These are phyloP conservation scores for Drosophila orena DNA, from an alignment of 1,140 invertebrate species.

Conservation along the genomic window DNA sequence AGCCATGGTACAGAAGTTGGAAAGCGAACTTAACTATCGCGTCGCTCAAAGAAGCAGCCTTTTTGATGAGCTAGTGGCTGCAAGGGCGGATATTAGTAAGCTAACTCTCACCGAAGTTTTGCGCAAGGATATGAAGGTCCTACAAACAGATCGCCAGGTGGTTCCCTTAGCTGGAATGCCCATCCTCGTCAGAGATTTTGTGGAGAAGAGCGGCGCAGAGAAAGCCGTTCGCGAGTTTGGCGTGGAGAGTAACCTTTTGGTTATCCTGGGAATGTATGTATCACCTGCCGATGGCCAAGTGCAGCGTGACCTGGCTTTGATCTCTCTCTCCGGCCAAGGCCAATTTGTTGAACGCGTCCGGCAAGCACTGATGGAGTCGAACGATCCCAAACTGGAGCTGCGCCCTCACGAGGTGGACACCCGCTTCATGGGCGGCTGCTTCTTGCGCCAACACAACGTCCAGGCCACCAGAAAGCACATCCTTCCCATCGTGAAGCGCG, in stretches of 20 bases:
- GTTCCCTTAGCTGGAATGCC: conserved; percentile 87
- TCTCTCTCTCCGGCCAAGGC: conserved; percentile 57
- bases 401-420: conserved; percentile 37
- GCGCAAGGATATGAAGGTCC: conserved; percentile 88
- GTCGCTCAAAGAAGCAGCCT: conserved; percentile 64
- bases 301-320: conserved; percentile 86
- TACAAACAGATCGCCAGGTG: conserved; percentile 60
- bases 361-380: conserved; percentile 34
- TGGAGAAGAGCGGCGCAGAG: conserved; percentile 83
- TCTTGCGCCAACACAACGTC: conserved; percentile 86
- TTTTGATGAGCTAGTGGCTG: conserved; percentile 86
- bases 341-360: conserved; percentile 59
- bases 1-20: conserved; percentile 52
- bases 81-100: conserved; percentile 87
- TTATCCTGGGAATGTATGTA: conserved; percentile 86
- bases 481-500: conserved; percentile 86
- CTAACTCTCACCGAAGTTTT: conserved; percentile 87
- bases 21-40: conserved; percentile 9
- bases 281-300: conserved; percentile 66
- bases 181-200: conserved; percentile 86
- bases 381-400: conserved; percentile 51
- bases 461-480: conserved; percentile 88
- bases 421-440: conserved; percentile 72
- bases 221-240: conserved; percentile 85
- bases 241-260: conserved; percentile 74